A percentile compares a stretch with the other conserved stretches of the same genome.
Conservation (phyloP, 1,140 invertebrate genomes). For the Drosophila leontia region DNA sequence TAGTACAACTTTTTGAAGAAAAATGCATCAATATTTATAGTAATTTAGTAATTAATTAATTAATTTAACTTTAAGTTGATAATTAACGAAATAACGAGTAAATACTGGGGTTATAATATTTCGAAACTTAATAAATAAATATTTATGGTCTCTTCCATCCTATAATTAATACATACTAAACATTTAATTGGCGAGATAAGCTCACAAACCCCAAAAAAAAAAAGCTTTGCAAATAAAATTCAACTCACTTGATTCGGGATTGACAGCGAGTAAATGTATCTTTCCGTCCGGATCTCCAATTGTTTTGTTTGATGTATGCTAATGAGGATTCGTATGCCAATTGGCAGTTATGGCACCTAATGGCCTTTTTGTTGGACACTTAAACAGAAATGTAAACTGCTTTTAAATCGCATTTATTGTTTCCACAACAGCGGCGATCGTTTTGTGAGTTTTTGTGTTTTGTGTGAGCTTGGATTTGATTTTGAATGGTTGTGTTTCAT, state of each 20-base stretch:
- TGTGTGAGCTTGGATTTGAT: slow-evolving; percentile 42
- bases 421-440: slow-evolving; percentile 48
- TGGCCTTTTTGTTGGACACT: slow-evolving; percentile 50
- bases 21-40: background rate
- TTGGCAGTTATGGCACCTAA: slow-evolving; percentile 64
- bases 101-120: too few relatives aligned
- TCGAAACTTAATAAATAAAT: background rate
- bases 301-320: slow-evolving; percentile 56
- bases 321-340: slow-evolving; percentile 58
- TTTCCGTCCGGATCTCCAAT: slow-evolving; percentile 26
- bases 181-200: slow-evolving; percentile 7
- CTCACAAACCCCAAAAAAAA: background rate
- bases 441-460: slow-evolving; percentile 60
- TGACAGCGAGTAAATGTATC: slow-evolving; percentile 11
- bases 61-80: background rate
- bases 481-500: slow-evolving; percentile 40
- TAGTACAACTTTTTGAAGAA: background rate
- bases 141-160: background rate
- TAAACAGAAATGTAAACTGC: slow-evolving; percentile 68
- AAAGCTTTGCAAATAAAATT: background rate
- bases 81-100: background rate
- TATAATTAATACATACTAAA: background rate
- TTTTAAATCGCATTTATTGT: slow-evolving; percentile 73
- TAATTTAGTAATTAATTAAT: too few relatives aligned
- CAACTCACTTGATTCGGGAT: slow-evolving; percentile 47